Percentiles rank a stretch among this genome's conserved stretches.
These are phyloP conservation scores for Hemicentrotus pulcherrimus DNA, from an alignment of 35 echinoderm and acorn worm genomes.

Conservation along the genomic window DNA sequence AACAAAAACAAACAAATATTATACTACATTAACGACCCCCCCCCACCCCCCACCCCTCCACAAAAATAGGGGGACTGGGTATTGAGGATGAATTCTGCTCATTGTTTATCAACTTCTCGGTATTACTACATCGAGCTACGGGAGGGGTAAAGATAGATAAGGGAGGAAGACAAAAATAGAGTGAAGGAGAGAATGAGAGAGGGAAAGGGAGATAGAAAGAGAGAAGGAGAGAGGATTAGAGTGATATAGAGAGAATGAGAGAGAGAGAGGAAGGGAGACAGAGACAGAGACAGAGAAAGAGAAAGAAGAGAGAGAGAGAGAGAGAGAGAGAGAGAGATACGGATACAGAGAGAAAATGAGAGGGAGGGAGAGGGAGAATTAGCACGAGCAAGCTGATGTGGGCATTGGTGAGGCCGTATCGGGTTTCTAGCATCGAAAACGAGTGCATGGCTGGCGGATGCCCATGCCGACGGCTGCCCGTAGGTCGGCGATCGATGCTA, in stretches of 20 bases:
- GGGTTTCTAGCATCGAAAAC: constrained; percentile 9
- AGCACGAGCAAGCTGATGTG: not conserved
- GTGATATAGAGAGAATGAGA: not conserved
- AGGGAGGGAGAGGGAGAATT: not conserved
- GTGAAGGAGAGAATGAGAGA: not conserved
- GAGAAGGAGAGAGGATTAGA: not conserved
- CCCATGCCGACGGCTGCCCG: constrained; percentile 37
- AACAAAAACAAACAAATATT: too few relatives aligned
- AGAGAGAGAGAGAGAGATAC: not conserved
- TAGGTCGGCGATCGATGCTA: constrained; percentile 37
- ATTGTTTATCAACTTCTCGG: too few relatives aligned
- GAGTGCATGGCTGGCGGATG: constrained; percentile 21
- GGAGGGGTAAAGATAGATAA: too few relatives aligned
- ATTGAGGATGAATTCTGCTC: too few relatives aligned
- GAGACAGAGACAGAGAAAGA: not conserved
- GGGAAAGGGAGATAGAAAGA: not conserved
- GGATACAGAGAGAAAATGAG: not conserved
- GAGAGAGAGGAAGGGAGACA: not conserved
- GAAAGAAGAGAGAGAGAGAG: not conserved
- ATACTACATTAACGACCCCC: not conserved
- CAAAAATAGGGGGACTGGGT: too few relatives aligned
- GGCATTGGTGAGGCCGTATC: constrained; percentile 32
- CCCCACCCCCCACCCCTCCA: too few relatives aligned
- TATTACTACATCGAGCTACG: too few relatives aligned
- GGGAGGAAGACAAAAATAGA: too few relatives aligned